phyloP scores from a whole-genome alignment of 1,140 invertebrate genomes.

The Caenorhabditis briggsae region DNA sequence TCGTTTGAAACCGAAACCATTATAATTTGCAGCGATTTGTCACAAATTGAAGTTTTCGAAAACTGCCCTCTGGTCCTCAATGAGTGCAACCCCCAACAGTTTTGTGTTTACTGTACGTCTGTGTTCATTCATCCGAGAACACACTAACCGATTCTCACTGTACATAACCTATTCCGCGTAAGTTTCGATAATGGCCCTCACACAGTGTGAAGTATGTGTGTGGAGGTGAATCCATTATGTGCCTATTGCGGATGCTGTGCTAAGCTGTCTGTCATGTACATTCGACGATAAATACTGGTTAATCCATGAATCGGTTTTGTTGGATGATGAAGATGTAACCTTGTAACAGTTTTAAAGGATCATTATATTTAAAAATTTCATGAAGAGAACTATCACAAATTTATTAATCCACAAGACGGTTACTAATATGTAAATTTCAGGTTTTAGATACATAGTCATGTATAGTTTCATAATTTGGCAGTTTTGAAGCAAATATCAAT shows the following conservation, averaged over 20 bases:
- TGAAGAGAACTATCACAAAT: not conserved
- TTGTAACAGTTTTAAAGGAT: constrained; percentile 14
- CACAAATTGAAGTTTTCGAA: constrained; percentile 30
- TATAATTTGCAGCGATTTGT: constrained; percentile 11
- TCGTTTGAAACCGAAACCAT: not conserved
- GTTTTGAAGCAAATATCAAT: constrained; percentile 28
- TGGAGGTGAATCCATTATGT: constrained; percentile 33
- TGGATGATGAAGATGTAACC: not conserved
- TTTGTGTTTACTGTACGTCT: constrained; percentile 52
- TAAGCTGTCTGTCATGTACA: constrained; percentile 54
- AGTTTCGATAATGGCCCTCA: constrained; percentile 54
- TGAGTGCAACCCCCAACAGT: not conserved
- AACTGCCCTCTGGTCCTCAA: constrained; percentile 8
- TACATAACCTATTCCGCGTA: constrained; percentile 51
- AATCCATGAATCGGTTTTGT: constrained; percentile 44
- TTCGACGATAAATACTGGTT: constrained; percentile 38
- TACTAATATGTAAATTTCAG: not conserved
- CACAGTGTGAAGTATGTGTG: constrained; percentile 21
- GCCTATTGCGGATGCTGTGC: constrained; percentile 50
- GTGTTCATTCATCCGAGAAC: constrained; percentile 56
- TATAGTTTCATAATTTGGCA: not conserved
- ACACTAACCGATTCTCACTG: constrained; percentile 50
- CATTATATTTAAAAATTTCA: not conserved
- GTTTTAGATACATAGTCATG: not conserved
- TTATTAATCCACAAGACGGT: not conserved